Base-by-base conservation (phyloP, 2,888 invertebrate genomes). In the Gandaritis pyraliata region DNA sequence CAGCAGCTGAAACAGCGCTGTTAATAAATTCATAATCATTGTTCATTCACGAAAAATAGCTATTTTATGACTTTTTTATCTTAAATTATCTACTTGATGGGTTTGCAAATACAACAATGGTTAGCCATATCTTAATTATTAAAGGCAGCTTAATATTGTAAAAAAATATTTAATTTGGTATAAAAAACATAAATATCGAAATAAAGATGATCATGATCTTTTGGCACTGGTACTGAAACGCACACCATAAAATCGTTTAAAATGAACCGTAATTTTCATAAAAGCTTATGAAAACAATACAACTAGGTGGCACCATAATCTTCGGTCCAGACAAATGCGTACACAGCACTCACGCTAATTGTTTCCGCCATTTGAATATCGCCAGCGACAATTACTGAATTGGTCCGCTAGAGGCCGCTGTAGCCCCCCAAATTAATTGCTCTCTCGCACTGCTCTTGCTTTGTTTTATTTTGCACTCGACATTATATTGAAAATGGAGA, bases 311-410 rank as follows among this genome's bases (percentile, higher is more conserved):
- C 51, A 49, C 39, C 61, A 58, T 45, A 45, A 48, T 58, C 49
- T 60, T 53, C 46, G 64, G 73, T 73, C 73, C 72, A 75, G 74
- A 71, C 72, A 78, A 83, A 80, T 81, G 73, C 76, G 79, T 83
- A 77, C 75, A 75, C 77, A 85, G 91, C 93, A 93, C 93, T 93
- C 82, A 83, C 76, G 76, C 81, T 93, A 93, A 93, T 93, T 92
- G 88, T 93, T 91, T 87, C 86, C 88, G 88, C 88, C 92, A 92
- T 92, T 92, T 92, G 88, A 92, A 92, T 92, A 92, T 92, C 89
- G 88, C 89, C 80, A 78, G 75, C 77, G 87, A 91, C 92, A 90
- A 90, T 92, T 91, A 90, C 83, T 77, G 80, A 88, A 92, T 92
- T 88, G 92, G 92, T 86, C 87, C 76, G 85, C 81, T 78, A 75